Conservation (phyloP, 2,888 invertebrate species). For the Phorcus lineatus region DNA sequence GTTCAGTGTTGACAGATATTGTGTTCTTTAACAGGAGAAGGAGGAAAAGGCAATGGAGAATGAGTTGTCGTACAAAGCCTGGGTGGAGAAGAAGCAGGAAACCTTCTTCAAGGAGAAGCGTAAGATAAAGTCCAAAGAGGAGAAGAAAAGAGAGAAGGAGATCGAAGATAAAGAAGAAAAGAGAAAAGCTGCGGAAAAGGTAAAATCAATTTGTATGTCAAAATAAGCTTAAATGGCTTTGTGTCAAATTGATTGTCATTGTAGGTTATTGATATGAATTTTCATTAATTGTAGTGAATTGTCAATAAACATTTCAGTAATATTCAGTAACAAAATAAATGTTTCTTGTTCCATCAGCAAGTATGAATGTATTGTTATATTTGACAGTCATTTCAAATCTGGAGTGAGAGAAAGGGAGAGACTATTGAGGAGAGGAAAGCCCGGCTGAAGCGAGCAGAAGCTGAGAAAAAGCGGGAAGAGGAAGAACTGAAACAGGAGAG, state of each 20-base stretch:
- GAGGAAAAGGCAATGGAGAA: slow-evolving; percentile 56
- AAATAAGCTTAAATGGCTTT: too few species aligned
- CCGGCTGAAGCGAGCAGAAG: slow-evolving; percentile 43
- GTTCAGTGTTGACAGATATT: too few species aligned
- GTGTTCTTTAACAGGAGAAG: slow-evolving; percentile 46
- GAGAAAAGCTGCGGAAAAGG: slow-evolving; percentile 56
- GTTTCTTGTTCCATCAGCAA: background rate
- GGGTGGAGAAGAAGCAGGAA: slow-evolving; percentile 61
- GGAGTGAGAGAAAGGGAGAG: slow-evolving; percentile 60
- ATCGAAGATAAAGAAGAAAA: slow-evolving; percentile 54
- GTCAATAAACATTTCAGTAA: too few species aligned
- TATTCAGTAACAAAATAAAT: background rate
- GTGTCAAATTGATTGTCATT: background rate
- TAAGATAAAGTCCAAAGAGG: slow-evolving; percentile 53
- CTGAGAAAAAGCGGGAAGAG: slow-evolving; percentile 46
- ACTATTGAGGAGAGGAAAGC: slow-evolving; percentile 33
- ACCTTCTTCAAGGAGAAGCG: slow-evolving; percentile 45
- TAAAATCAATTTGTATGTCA: background rate
- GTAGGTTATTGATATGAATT: background rate
- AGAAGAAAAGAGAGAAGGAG: slow-evolving; percentile 54
- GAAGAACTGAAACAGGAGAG: slow-evolving; percentile 46
- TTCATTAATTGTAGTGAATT: too few species aligned
- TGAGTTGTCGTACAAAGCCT: slow-evolving; percentile 57
- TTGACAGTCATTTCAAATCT: slow-evolving; percentile 55
- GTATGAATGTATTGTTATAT: background rate